Evolutionary conservation across 2,888 invertebrate species (phyloP), one percentile per base, ranked within the genome.

Genomic region (Melinaea menophilus): DNA sequence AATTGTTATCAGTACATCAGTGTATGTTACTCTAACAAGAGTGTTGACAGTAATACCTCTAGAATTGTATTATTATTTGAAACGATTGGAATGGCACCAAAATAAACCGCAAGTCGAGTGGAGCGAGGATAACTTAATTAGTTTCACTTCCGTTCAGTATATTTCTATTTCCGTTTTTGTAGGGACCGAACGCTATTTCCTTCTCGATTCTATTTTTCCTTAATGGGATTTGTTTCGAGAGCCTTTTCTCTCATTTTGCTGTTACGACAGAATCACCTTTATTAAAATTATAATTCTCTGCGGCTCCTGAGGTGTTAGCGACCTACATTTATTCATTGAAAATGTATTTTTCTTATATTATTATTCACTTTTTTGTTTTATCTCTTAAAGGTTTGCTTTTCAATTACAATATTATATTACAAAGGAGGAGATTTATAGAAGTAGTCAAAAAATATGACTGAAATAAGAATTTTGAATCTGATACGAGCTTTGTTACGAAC

Each of bases 121-220:
- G 79, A 81, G 81, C 83, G 87, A 78, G 85, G 88, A 89, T 90
- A 90, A 89, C 84, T 88, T 90, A 89, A 90, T 90, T 89, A 89
- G 88, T 85, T 87, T 85, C 82, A 89, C 87, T 89, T 90, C 90
- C 89, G 87, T 84, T 87, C 79, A 73, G 82, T 81, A 84, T 86
- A 88, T 87, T 85, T 88, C 90, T 90, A 89, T 88, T 90, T 90
- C 88, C 88, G 89, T 84, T 86, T 83, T 80, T 74, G 79, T 82
- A 78, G 84, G 86, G 86, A 78, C 78, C 76, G 81, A 77, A 76
- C 73, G 82, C 79, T 86, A 83, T 87, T 88, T 87, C 81, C 82
- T 86, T 79, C 79, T 79, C 78, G 76, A 78, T 80, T 85, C 80
- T 85, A 86, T 85, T 87, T 88, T 89, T 84, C 88, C 79, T 80